Evolutionary conservation across 2,113 vertebrate genomes (phyloP).

Genomic region (Podocnemis expansa): DNA sequence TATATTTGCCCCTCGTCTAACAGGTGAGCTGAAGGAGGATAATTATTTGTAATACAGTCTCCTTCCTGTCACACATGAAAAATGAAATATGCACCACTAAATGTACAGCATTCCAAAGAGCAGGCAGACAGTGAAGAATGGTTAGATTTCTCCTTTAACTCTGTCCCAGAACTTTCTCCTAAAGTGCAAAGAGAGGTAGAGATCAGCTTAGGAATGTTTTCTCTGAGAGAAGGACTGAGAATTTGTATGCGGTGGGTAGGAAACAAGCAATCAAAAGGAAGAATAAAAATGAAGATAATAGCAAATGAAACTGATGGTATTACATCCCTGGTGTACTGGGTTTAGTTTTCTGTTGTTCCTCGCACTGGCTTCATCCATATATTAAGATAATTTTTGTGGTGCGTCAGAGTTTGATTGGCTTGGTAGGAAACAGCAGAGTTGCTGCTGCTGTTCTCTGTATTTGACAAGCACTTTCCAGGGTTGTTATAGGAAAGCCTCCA

Average conservation of each 20-base stretch:
- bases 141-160: no score
- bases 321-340: background rate
- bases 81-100: background rate
- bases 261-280: background rate
- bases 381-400: background rate
- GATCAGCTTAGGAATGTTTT: background rate
- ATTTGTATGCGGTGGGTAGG: background rate
- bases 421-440: background rate
- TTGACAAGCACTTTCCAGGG: background rate
- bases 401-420: background rate
- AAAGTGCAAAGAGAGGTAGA: background rate
- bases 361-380: background rate
- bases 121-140: background rate
- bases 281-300: background rate
- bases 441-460: background rate
- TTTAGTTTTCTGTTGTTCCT: background rate
- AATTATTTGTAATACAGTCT: background rate
- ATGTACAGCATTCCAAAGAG: background rate
- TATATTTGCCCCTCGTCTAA: background rate
- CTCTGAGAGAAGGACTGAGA: background rate
- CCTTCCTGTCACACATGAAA: background rate
- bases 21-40: background rate
- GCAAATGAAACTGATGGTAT: background rate
- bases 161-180: background rate
- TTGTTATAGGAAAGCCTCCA: background rate